Evolutionary conservation across 2,113 vertebrate species (phyloP).

Genomic region (Crotophaga sulcirostris): DNA sequence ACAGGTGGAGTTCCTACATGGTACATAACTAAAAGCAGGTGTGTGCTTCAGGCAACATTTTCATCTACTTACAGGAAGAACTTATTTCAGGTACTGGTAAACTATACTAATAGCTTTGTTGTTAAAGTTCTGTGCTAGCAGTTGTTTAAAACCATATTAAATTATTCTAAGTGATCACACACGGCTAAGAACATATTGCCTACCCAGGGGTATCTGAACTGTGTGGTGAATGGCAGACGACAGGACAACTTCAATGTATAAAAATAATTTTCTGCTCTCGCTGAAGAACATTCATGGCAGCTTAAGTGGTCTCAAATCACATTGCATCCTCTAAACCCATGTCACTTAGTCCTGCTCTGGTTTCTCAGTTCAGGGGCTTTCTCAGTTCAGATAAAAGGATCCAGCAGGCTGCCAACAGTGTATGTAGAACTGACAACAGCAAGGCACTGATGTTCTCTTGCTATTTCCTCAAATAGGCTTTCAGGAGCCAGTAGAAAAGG

Average conservation of each 20-base stretch:
- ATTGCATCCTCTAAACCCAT: neutral
- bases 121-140: neutral
- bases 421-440: neutral
- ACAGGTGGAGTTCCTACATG: rapidly evolving
- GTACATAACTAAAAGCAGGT: neutral
- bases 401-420: neutral
- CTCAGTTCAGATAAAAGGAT: neutral
- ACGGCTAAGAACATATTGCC: neutral
- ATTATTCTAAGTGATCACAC: neutral
- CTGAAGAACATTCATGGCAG: neutral
- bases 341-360: neutral
- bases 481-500: neutral
- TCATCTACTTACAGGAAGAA: neutral
- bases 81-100: neutral
- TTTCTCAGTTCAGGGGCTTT: neutral
- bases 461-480: neutral
- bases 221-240: neutral
- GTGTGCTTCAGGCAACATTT: neutral
- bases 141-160: neutral
- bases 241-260: no score
- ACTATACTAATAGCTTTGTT: neutral
- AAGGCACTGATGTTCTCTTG: rapidly evolving
- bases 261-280: rapidly evolving
- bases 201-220: neutral
- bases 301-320: neutral